Base-by-base conservation (phyloP, 2,888 invertebrate genomes). In the Thereva nobilitata region DNA sequence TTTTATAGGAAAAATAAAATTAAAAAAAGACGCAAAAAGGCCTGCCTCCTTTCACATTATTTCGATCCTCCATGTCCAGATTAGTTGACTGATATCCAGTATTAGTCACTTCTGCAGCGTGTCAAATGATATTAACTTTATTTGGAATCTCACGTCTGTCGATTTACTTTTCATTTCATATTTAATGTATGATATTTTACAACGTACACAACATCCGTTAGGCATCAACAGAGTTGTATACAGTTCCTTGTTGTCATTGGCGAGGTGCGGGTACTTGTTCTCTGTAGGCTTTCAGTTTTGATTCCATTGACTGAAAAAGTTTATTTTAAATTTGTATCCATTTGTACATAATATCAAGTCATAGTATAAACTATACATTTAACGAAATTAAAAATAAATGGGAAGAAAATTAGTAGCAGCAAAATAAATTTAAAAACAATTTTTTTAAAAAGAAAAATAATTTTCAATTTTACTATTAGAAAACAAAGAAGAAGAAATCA, bases 231-330 rank as follows among this genome's bases (percentile, higher is more conserved):
- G 72, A 74, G 71, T 71, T 71, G 45, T 68, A 66, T 71, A 73
- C 69, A 64, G 64, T 53, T 71, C 68, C 70, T 72, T 76, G 73
- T 73, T 77, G 78, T 78, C 79, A 79, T 76, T 77, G 79, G 8
- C 79, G 76, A 69, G 80, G 80, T 67, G 76, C 74, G 64, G 77
- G 78, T 38, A 76, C 76, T 69, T 79, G 78, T 67, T 80, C 79
- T 52, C 80, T 79, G 71, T 81, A 80, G 63, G 78, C 78, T 75
- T 80, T 81, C 72, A 81, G 74, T 70, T 80, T 81, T 55, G 80
- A 79, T 72, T 81, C 80, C 77, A 81, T 80, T 54, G 80, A 76
- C 80, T 80, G 73, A 8, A 75, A 78, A 64, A 59, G 53, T 44
- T 44, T 44, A n/a, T 44, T 9, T 44, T 44, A 9, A 8, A 44